A percentile compares a stretch with the other conserved stretches of the same genome.
Evolutionary conservation across 2,113 vertebrate genomes (phyloP).

Genomic region (Crotalus viridis): DNA sequence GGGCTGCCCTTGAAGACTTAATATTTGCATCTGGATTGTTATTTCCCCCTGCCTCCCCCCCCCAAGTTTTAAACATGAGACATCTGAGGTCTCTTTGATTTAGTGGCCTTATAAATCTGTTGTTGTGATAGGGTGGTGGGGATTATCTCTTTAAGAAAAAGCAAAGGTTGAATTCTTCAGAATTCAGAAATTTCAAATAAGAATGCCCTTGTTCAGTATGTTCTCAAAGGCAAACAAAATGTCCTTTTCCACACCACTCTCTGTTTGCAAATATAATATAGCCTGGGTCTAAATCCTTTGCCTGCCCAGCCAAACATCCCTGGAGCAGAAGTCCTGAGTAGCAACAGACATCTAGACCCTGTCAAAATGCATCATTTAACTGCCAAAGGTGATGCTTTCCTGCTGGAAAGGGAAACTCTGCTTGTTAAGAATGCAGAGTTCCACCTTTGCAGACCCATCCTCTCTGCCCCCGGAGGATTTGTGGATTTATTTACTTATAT

Average conservation of each 20-base stretch:
- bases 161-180: background rate
- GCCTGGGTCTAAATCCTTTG: background rate
- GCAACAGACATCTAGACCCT: background rate
- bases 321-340: background rate
- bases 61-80: background rate
- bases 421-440: background rate
- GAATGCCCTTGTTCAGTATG: background rate
- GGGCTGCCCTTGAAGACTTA: background rate
- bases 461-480: background rate
- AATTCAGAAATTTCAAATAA: background rate
- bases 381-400: background rate
- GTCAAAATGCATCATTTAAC: background rate
- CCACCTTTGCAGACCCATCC: background rate
- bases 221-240: background rate
- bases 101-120: background rate
- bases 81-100: background rate
- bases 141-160: background rate
- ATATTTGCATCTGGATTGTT: background rate
- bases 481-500: background rate
- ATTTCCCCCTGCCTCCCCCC: fast-evolving
- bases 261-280: background rate
- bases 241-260: background rate
- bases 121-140: background rate
- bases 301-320: background rate
- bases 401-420: background rate